Evolutionary conservation across 2,888 invertebrate genomes (phyloP), one percentile per base, ranked within the genome.

Genomic region (Oligia strigilis): DNA sequence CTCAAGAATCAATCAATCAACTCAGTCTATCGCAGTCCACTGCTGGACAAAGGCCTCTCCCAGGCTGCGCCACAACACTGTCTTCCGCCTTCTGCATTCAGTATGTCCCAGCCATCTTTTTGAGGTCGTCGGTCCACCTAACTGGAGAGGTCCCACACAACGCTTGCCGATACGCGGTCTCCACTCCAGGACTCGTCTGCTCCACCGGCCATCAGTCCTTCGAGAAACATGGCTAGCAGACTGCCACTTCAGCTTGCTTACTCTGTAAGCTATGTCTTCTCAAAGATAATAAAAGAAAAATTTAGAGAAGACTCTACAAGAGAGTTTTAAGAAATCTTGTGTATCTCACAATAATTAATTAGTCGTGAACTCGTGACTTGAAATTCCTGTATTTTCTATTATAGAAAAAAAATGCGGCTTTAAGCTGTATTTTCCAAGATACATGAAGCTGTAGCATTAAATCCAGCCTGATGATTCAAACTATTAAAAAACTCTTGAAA

Each of bases 271-370:
- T 60, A 58, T 46, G 14, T 29, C 29, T 74, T 60, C 36, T 64
- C n/a, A 36, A 43, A 79, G 43, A 79, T 62, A 17, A 72, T 60
- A 17, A 75, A 52, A 84, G 46, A 55, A 72, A 72, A 29, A 17
- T n/a, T 0, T 29, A 60, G 4, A 66, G 43, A 40, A 36, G 14
- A 64, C 66, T 58, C 4, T 60, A 17, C 46, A 60, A 36, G n/a
- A 55, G 29, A 55, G 23, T 65, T 76, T 69, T 62, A 62, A 36
- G 43, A 72, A 71, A 46, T 78, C 70, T 43, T 4, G 14, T 65
- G 52, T 77, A 77, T 60, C 65, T 75, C 66, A 80, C 1, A 29
- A 17, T 52, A 29, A 17, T 52, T 64, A 86, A 82, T 86, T 52
- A 80, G 55, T 19, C 55, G 40, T 52, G 58, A 40, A 80, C 49